Percentiles rank a stretch among this genome's conserved stretches.
These are phyloP conservation scores for Sarcoramphus papa DNA, from an alignment of 2,797 vertebrate genomes.

Conservation along the genomic window DNA sequence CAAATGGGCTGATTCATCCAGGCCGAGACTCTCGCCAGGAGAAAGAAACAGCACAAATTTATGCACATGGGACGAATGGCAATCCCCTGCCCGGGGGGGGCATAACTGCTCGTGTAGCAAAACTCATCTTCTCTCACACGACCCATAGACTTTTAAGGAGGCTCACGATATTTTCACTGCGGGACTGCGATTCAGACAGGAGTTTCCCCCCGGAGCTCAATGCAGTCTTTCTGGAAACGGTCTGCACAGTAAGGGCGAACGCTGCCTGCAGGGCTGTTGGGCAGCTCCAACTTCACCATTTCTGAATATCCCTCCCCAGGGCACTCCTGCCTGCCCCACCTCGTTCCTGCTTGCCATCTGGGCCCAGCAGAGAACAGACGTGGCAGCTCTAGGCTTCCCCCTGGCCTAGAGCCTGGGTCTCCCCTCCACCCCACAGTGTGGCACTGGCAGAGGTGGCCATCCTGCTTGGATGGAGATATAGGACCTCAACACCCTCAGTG, in stretches of 20 bases:
- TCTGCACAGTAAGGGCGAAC: not conserved
- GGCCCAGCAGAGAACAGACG: not conserved
- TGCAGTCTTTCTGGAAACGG: not conserved
- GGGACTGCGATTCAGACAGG: not conserved
- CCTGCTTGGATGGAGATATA: not conserved
- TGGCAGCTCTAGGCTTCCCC: not conserved
- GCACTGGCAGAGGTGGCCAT: not conserved
- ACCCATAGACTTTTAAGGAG: not conserved
- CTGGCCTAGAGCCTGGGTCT: not conserved
- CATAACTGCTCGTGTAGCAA: not conserved
- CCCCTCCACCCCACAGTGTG: too few relatives aligned
- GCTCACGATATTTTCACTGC: fast-evolving
- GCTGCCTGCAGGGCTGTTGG: not conserved
- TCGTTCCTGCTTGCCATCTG: not conserved
- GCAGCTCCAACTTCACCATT: not conserved
- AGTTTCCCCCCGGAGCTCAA: not conserved
- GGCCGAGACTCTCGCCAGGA: not conserved
- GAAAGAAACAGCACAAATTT: not conserved
- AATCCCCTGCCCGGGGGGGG: not conserved
- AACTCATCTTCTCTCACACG: not conserved
- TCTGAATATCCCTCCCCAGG: not conserved
- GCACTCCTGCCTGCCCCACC: not conserved
- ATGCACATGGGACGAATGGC: fast-evolving
- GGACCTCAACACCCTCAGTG: not conserved
- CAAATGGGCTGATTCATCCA: not conserved